Evolutionary conservation across 2,113 vertebrate species (phyloP), one percentile per base, ranked within the genome.

Genomic region (Genyomyrus donnyi): DNA sequence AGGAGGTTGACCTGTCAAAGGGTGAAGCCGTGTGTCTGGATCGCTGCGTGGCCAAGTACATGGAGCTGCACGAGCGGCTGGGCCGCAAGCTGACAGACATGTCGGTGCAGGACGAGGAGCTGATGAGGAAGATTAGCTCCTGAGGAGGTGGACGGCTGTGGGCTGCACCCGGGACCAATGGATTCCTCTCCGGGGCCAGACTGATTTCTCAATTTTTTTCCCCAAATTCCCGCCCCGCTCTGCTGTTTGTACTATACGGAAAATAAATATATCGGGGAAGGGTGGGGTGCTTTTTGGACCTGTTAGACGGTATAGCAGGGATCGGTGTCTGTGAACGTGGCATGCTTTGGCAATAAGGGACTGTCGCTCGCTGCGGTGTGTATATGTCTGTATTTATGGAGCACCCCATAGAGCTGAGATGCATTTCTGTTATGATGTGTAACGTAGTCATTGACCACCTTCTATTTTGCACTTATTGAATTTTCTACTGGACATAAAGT

Each of bases 21-120:
- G 98, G 98, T 0, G 98, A 98, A 99, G 91, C 96, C 99, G 97
- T 99, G 77, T 99, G 98, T 91, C 94, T 99, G 93, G 98, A 99
- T 93, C 97, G 98, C 84, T 99, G 98, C 3, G 98, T 99, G 88
- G 97, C 98, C 92, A 99, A 99, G 93, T 99, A 99, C 93, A 95
- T 99, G 93, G 98, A 98, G 93, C 97, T 99, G 85, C 98, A 99
- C 0, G 98, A 99, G 94, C 93, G 95, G 52, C 96, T 99, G 93
- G 98, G 98, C 66, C 97, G 97, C 86, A 98, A 98, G 93, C 93
- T 99, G 91, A 99, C 98, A 0, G 98, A 99, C 93, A 95, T 99
- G 27, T 99, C 98, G 0, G 94, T 99, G 93, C 98, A 98, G 93
- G 98, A 99, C 0, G 98, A 99, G 90, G 98, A 98, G 87, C 92